Evolutionary conservation across 2,888 invertebrate species (phyloP), one percentile per base, ranked within the genome.

Genomic region (Lordiphosa fenestrarum): DNA sequence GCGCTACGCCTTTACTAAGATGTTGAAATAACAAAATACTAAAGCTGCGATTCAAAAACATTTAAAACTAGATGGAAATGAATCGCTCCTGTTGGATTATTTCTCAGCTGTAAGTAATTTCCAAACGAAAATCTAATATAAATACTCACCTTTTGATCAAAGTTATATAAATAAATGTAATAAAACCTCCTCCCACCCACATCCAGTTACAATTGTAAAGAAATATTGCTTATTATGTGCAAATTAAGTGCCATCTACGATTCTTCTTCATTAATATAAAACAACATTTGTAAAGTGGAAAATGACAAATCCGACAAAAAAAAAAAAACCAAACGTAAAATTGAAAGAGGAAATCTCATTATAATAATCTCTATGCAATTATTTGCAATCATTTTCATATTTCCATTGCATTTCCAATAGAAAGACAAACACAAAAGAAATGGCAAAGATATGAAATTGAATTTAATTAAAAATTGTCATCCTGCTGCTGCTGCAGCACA

Each of bases 381-480:
- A 63, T 63, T 63, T 63, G 66, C 56, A 56, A 21, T 65, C 66
- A 63, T 47, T 36, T 39, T 21, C 64, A 39, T 25, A 49, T 55
- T 39, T 42, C 25, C 39, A 6, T 13, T 33, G 41, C 23, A 40
- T 39, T 33, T 50, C 41, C 35, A 35, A 30, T 58, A 52, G 66
- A 39, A 57, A 68, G 62, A 47, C 63, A 62, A 72, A 75, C 23
- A 62, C 35, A 41, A 50, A 44, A 36, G 58, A 56, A 25, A 46
- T 53, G 51, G 49, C 59, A 53, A 33, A 41, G 49, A 53, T 63
- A 48, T 63, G 61, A 57, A 71, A 58, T 73, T 56, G 47, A 55
- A 77, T 84, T 77, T 73, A 84, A 77, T 81, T 77, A 84, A 84
- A 77, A 81, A 70, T 68, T 61, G 54, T 61, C 73, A 23, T 48